A percentile compares a stretch with the other conserved stretches of the same genome.
Evolutionary conservation across 2,888 invertebrate genomes (phyloP).

Genomic region (Folsomia manolachei): DNA sequence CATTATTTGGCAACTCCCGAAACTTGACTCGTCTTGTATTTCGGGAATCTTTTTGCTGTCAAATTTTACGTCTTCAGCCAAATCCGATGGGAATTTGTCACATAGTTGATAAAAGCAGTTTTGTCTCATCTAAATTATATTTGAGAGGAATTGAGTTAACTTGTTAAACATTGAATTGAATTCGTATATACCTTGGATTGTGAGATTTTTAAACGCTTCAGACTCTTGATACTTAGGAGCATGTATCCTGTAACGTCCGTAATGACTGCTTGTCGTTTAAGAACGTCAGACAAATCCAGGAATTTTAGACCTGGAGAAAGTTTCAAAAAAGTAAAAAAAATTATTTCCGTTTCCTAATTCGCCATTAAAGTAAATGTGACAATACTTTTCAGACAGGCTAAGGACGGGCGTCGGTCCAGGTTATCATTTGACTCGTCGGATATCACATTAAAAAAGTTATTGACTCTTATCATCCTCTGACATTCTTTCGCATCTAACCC

Average conservation of each 20-base stretch:
- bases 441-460: neutral
- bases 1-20: too few relatives aligned
- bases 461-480: conserved; percentile 17
- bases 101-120: conserved; percentile 30
- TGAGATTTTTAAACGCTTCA: conserved; percentile 26
- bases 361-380: neutral
- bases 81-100: conserved; percentile 28
- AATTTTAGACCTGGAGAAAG: conserved; percentile 23
- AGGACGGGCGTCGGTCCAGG: conserved; percentile 14
- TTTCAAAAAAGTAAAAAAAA: neutral
- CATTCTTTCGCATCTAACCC: conserved; percentile 28
- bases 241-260: conserved; percentile 39
- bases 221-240: conserved; percentile 29
- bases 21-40: too few relatives aligned
- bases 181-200: conserved; percentile 29
- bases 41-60: too few relatives aligned
- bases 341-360: neutral
- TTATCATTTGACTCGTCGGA: conserved; percentile 14
- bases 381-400: conserved; percentile 27
- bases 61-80: too few relatives aligned
- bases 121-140: conserved; percentile 25
- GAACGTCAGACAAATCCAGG: conserved; percentile 32
- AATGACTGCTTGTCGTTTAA: conserved; percentile 29
- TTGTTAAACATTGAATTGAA: neutral
- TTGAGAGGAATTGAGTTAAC: neutral